Conservation (phyloP, 2,113 vertebrate species). For the Thryonomys swinderianus region DNA sequence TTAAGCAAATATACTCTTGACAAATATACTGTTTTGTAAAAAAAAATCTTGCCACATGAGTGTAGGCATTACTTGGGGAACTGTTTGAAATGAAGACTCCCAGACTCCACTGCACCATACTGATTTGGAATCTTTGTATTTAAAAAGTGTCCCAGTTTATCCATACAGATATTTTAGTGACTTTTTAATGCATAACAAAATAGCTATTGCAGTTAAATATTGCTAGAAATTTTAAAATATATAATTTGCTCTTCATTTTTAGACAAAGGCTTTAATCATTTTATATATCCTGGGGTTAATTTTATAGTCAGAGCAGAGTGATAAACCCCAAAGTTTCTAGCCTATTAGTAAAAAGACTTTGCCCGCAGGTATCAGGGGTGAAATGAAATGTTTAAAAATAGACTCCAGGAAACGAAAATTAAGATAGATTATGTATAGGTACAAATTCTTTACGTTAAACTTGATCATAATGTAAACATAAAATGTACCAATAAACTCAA, state of each 20-base stretch:
- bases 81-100: slow-evolving; percentile 7
- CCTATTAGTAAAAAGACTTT: neutral
- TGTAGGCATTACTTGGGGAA: neutral
- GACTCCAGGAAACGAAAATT: too few species aligned
- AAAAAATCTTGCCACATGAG: neutral
- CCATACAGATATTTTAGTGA: neutral
- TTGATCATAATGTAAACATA: too few species aligned
- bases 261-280: slow-evolving; percentile 1
- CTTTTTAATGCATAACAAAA: slow-evolving; percentile 28
- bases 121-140: slow-evolving; percentile 35
- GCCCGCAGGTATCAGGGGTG: neutral
- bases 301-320: neutral
- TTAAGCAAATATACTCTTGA: neutral
- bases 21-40: neutral
- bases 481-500: too few species aligned
- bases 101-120: neutral
- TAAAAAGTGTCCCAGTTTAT: neutral
- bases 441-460: too few species aligned
- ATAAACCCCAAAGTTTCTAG: slow-evolving; percentile 12
- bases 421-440: too few species aligned
- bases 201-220: slow-evolving; percentile 2
- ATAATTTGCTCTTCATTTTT: neutral
- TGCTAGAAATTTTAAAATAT: slow-evolving; percentile 23
- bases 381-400: neutral
- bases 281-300: neutral